A percentile compares a stretch with the other conserved stretches of the same genome.
phyloP scores from a whole-genome alignment of 1,140 invertebrate genomes.

The Dolichoris vasculosae region DNA sequence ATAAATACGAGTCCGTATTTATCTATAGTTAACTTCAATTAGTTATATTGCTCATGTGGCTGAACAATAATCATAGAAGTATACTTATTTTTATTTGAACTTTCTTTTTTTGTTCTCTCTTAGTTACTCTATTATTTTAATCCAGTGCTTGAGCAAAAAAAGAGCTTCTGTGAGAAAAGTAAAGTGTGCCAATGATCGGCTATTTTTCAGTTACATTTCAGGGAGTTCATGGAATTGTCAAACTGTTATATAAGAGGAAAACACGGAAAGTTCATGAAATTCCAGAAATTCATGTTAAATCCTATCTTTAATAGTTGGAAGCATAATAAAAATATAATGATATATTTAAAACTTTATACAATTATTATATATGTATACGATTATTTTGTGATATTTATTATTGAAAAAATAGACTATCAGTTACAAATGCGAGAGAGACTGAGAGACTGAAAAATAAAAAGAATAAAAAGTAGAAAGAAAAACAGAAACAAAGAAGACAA shows the following conservation, averaged over 20 bases:
- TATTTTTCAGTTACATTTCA: background rate
- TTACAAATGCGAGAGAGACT: too few species aligned
- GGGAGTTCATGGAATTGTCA: conserved; percentile 1
- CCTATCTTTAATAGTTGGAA: background rate
- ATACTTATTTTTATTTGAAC: background rate
- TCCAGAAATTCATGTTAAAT: conserved; percentile 3
- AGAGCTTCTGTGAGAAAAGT: background rate
- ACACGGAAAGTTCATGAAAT: background rate
- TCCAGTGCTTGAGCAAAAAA: background rate
- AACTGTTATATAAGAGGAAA: conserved; percentile 5
- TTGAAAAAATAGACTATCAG: too few species aligned
- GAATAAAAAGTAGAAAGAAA: too few species aligned
- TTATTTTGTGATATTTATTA: too few species aligned
- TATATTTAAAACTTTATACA: background rate
- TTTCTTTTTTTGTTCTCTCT: background rate
- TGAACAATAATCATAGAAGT: background rate
- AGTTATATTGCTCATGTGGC: background rate
- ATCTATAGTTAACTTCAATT: background rate
- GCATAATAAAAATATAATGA: background rate
- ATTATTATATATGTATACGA: background rate
- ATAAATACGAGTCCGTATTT: background rate
- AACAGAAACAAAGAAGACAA: too few species aligned
- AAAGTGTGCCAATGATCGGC: background rate
- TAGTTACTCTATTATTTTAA: background rate
- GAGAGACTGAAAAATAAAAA: too few species aligned